phyloP scores from a whole-genome alignment of 1,140 invertebrate species.

The Bombus affinis region DNA sequence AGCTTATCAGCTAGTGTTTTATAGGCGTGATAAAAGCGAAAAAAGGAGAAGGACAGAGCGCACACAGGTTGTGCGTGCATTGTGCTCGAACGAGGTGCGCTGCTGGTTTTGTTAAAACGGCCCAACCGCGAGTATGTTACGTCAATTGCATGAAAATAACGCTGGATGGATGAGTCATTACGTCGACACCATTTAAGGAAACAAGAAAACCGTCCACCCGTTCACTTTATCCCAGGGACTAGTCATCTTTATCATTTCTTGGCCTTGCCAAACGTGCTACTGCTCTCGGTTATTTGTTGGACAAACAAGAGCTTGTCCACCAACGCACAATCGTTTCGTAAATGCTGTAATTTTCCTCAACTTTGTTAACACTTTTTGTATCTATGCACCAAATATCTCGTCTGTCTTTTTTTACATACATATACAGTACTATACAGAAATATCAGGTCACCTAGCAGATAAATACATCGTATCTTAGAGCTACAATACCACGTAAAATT shows the following conservation, averaged over 20 bases:
- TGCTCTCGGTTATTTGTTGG: background rate
- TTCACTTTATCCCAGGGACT: conserved; percentile 36
- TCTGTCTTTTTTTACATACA: background rate
- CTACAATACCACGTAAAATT: too few relatives aligned
- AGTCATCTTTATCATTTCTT: background rate
- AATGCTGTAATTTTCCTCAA: background rate
- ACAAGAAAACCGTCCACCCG: conserved; percentile 34
- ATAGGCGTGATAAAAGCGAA: conserved; percentile 42
- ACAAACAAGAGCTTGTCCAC: background rate
- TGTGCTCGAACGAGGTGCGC: conserved; percentile 5
- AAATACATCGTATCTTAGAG: too few relatives aligned
- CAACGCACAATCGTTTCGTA: background rate
- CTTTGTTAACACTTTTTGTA: background rate
- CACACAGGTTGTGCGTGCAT: conserved; percentile 25
- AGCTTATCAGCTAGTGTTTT: conserved; percentile 40
- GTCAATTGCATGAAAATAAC: conserved; percentile 65
- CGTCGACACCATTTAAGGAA: conserved; percentile 40
- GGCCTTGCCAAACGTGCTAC: conserved; percentile 8
- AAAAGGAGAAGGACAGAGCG: conserved; percentile 15
- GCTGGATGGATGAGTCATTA: conserved; percentile 58
- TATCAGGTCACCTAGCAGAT: background rate
- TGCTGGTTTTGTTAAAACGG: conserved; percentile 53
- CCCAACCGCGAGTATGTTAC: conserved; percentile 45
- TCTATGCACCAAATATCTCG: background rate
- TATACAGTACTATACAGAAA: background rate